A percentile compares a stretch with the other conserved stretches of the same genome.
Evolutionary conservation across 2,888 invertebrate species (phyloP).

Genomic region (Ischnura elegans): DNA sequence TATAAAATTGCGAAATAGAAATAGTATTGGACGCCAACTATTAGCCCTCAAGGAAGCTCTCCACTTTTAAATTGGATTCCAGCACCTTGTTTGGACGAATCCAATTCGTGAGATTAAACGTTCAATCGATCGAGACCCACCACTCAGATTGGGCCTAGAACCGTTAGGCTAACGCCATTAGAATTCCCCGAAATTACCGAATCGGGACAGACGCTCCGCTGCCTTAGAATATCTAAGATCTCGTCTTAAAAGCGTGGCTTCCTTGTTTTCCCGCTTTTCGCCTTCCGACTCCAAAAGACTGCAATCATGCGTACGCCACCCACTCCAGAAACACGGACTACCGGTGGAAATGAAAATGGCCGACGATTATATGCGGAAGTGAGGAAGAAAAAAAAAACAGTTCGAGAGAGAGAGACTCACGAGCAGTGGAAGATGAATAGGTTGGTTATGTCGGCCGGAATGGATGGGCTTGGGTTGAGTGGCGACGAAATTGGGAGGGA

Average conservation of each 20-base stretch:
- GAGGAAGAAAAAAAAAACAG: neutral
- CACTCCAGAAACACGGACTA: neutral
- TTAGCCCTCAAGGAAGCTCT: no score
- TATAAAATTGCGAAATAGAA: no score
- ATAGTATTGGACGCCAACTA: no score
- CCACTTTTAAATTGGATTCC: neutral
- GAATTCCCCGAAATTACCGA: slow-evolving; percentile 7
- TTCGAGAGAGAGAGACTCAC: neutral
- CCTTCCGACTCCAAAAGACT: neutral
- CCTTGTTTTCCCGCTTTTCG: neutral
- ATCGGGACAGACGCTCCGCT: neutral
- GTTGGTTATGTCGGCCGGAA: neutral
- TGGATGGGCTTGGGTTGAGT: neutral
- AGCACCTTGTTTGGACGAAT: neutral
- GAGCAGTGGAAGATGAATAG: neutral
- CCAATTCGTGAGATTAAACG: neutral
- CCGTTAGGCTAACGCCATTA: neutral
- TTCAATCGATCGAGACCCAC: neutral
- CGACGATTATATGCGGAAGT: neutral
- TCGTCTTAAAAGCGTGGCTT: neutral
- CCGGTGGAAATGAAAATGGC: neutral
- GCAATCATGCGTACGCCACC: neutral
- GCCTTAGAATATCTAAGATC: neutral
- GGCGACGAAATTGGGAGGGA: neutral
- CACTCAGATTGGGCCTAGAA: neutral